Evolutionary conservation across 2,113 vertebrate genomes (phyloP), one percentile per base, ranked within the genome.

Genomic region (Silurus asotus): DNA sequence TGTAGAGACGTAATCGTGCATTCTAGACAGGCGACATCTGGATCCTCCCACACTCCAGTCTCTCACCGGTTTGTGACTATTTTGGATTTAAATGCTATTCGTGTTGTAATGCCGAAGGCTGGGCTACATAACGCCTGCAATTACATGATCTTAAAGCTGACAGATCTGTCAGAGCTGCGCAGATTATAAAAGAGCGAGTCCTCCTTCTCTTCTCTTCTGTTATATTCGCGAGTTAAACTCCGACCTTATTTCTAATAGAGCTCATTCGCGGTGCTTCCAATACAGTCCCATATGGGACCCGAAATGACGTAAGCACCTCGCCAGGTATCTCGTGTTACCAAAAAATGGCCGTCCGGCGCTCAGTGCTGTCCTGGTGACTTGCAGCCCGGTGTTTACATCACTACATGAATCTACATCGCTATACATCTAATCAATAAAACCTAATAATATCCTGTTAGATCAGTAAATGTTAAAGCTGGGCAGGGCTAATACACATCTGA

Each of bases 121-220:
- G 82, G 51, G 37, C 67, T 28, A 37, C 25, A 67, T 13, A 37
- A 58, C 9, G 28, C 25, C 82, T 83, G 7, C 51, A 83, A 58
- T 83, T 70, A 37, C 51, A 58, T 51, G 19, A 7, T 78, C 80
- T 15, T 15, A 56, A 55, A 53, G 64, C 8, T 6, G 72, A 56
- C 49, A 89, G 25, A 69, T 56, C 6, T 11, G 23, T 49, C 69
- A 51, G 20, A 84, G 28, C 25, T 90, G 80, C 25, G 3, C 10
- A 75, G 72, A 87, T 92, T 92, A 91, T 88, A 90, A 90, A 93
- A 92, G 62, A n/a, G 19, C 9, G 14, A 59, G 76, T 69, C 8
- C 81, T 77, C 87, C 90, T 69, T 7, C 81, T 77, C 87, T 90
- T 86, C n/a, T n/a, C n/a, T n/a, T n/a, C n/a, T 67, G 15, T 56